Evolutionary conservation across 64 coral and sea anemone species (phyloP).

Genomic region (Exaiptasia diaphana): DNA sequence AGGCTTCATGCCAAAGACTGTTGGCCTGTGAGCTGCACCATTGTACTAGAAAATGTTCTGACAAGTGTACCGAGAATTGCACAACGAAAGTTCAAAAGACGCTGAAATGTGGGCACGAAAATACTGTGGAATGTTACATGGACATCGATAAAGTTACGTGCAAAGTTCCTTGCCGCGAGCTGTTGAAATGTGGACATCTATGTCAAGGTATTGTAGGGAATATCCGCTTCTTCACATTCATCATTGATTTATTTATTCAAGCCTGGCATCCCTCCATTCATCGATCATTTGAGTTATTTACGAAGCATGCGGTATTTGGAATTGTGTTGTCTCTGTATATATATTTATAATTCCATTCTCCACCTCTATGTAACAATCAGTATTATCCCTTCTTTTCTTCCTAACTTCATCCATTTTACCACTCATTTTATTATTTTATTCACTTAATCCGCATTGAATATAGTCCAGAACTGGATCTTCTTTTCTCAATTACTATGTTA

Average conservation of each 20-base stretch:
- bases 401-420: too few species aligned
- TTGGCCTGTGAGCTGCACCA: constrained; percentile 10
- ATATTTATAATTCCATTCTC: too few species aligned
- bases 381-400: too few species aligned
- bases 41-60: not conserved
- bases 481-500: too few species aligned
- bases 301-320: too few species aligned
- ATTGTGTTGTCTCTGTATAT: too few species aligned
- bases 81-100: not conserved
- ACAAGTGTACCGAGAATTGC: not conserved
- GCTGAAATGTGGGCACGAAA: constrained; percentile 34
- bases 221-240: constrained; percentile 15
- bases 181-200: constrained; percentile 59
- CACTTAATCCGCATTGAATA: too few species aligned
- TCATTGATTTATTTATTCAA: not conserved
- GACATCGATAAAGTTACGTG: constrained; percentile 19
- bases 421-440: too few species aligned
- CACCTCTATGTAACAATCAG: too few species aligned
- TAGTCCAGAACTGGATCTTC: too few species aligned
- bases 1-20: not conserved
- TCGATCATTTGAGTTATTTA: too few species aligned
- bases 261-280: too few species aligned
- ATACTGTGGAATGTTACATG: constrained; percentile 15
- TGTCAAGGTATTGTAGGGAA: constrained; percentile 62
- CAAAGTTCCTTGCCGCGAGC: not conserved